phyloP scores from a whole-genome alignment of 1,140 invertebrate genomes.

The Neodiprion pinetum region DNA sequence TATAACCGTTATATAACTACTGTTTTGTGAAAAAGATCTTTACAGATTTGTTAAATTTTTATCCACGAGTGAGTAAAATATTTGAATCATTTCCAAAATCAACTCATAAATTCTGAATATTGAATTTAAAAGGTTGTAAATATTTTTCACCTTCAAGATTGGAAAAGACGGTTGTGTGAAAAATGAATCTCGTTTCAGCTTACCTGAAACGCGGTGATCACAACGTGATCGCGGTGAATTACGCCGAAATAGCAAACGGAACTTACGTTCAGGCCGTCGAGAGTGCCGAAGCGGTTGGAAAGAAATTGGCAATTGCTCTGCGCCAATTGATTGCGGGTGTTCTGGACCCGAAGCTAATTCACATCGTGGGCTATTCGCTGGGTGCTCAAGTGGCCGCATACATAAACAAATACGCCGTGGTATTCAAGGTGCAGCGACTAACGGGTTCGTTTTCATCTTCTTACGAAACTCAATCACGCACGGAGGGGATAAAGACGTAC shows the following conservation, averaged over 20 bases:
- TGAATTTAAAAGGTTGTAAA: too few relatives aligned
- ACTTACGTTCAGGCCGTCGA: slow-evolving; percentile 65
- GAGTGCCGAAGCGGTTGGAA: slow-evolving; percentile 60
- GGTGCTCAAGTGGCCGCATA: slow-evolving; percentile 78
- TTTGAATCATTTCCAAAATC: too few relatives aligned
- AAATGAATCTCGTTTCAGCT: slow-evolving; percentile 35
- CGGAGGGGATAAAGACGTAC: too few relatives aligned
- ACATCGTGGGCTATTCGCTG: slow-evolving; percentile 78
- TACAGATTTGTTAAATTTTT: too few relatives aligned
- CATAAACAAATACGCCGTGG: slow-evolving; percentile 60
- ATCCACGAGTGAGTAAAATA: too few relatives aligned
- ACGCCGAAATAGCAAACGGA: slow-evolving; percentile 65
- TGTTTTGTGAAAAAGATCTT: too few relatives aligned
- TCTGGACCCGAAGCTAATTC: slow-evolving; percentile 57
- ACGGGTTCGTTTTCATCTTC: slow-evolving; percentile 40
- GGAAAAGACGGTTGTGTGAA: too few relatives aligned
- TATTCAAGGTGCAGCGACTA: slow-evolving; percentile 40
- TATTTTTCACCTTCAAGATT: too few relatives aligned
- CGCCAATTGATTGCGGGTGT: slow-evolving; percentile 25
- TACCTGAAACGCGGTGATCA: slow-evolving; percentile 47
- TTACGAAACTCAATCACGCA: too few relatives aligned
- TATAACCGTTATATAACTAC: too few relatives aligned
- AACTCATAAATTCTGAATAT: too few relatives aligned
- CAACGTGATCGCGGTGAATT: slow-evolving; percentile 65
- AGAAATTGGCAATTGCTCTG: slow-evolving; percentile 27